Evolutionary conservation across 2,888 invertebrate species (phyloP).

Genomic region (Leucophenga maculata): DNA sequence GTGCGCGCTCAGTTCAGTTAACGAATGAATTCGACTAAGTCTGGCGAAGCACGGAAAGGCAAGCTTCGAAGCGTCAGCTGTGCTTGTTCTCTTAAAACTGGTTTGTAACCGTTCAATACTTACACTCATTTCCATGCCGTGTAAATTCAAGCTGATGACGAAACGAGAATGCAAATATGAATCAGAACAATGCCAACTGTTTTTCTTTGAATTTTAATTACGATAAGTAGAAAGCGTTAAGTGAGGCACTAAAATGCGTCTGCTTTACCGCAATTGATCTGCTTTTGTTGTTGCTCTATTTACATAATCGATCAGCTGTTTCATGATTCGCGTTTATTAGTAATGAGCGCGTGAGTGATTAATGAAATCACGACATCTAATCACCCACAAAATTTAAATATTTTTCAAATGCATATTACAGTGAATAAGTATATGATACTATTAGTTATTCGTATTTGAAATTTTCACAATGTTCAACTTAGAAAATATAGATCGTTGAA

Average conservation of each 20-base stretch:
- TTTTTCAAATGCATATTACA: no score
- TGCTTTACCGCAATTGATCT: background rate
- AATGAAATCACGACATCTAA: no score
- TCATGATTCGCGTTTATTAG: background rate
- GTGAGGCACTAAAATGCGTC: background rate
- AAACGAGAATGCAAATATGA: conserved; percentile 41
- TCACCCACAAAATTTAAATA: no score
- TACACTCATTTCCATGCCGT: conserved; percentile 67
- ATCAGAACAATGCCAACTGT: conserved; percentile 41
- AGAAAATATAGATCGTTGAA: no score
- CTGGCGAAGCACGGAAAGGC: conserved; percentile 10
- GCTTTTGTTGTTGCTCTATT: conserved; percentile 7
- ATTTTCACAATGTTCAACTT: no score
- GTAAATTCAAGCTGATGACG: conserved; percentile 9
- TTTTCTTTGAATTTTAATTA: conserved; percentile 49
- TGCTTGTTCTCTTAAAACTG: conserved; percentile 50
- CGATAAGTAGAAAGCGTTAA: background rate
- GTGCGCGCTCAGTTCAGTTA: conserved; percentile 34
- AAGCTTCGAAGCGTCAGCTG: conserved; percentile 9
- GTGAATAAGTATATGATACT: no score
- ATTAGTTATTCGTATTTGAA: no score
- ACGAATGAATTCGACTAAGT: conserved; percentile 29
- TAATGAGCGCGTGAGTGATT: background rate
- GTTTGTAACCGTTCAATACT: conserved; percentile 53
- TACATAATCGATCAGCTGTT: conserved; percentile 20